Percentiles rank a stretch among this genome's conserved stretches.
phyloP scores from a whole-genome alignment of 92 coral and sea anemone genomes.

The Siderastrea radians region DNA sequence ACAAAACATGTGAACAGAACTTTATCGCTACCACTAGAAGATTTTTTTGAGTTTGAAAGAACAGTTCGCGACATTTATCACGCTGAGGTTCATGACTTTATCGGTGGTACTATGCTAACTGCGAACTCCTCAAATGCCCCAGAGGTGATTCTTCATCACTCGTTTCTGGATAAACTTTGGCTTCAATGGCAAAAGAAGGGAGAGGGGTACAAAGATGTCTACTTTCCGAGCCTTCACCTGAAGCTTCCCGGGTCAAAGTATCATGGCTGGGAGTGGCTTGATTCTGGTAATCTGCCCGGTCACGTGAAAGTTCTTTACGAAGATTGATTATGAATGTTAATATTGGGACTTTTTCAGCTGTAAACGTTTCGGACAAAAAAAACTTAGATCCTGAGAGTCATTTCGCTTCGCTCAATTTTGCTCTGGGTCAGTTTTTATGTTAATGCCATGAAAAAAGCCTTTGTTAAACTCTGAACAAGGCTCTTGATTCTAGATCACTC shows the following conservation, averaged over 20 bases:
- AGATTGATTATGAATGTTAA: constrained; percentile 1
- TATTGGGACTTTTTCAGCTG: too few species aligned
- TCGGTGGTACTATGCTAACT: constrained; percentile 68
- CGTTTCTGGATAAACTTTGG: constrained; percentile 93
- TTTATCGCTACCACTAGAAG: constrained; percentile 36
- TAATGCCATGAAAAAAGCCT: too few species aligned
- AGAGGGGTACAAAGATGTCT: constrained; percentile 49
- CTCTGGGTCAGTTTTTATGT: too few species aligned
- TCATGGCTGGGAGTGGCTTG: constrained; percentile 78
- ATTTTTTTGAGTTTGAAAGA: constrained; percentile 61
- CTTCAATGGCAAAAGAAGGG: constrained; percentile 79
- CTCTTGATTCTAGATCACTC: too few species aligned
- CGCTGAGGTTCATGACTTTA: constrained; percentile 65
- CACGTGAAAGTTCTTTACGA: constrained; percentile 70
- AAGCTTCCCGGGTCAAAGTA: constrained; percentile 69
- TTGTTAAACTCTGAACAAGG: too few species aligned
- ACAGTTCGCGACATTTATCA: constrained; percentile 67
- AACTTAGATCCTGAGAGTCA: too few species aligned
- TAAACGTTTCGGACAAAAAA: too few species aligned
- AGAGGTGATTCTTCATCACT: constrained; percentile 84
- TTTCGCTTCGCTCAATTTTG: too few species aligned
- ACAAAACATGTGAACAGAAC: constrained; percentile 24
- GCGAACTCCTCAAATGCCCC: constrained; percentile 76
- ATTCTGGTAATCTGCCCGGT: constrained; percentile 78
- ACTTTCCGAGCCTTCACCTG: constrained; percentile 30